Percentiles rank a stretch among this genome's conserved stretches.
Conservation (phyloP, 1,140 invertebrate species). For the Ceratosolen solmsi region DNA sequence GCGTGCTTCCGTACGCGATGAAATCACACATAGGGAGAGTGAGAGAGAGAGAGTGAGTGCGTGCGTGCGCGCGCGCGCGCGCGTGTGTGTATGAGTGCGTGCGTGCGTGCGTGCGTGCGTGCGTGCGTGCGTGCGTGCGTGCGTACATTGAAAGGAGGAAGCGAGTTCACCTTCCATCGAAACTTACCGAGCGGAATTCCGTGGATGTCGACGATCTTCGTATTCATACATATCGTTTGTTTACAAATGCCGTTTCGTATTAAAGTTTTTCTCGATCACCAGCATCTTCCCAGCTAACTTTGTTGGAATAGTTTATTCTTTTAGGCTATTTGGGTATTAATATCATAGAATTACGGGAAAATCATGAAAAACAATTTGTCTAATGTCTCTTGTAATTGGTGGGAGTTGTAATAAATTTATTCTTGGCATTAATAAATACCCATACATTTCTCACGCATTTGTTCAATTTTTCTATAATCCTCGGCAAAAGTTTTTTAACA, state of each 20-base stretch:
- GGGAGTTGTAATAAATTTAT: too few relatives aligned
- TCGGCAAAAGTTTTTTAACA: too few relatives aligned
- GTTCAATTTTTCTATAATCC: too few relatives aligned
- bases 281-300: too few relatives aligned
- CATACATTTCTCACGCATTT: too few relatives aligned
- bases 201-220: not conserved
- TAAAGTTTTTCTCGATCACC: too few relatives aligned
- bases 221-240: not conserved
- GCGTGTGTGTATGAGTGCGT: not conserved
- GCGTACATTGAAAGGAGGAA: not conserved
- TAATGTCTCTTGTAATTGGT: too few relatives aligned
- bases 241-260: not conserved
- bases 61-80: not conserved
- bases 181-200: conserved; percentile 26
- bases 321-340: too few relatives aligned
- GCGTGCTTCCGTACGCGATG: not conserved
- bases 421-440: too few relatives aligned
- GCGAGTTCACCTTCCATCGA: not conserved
- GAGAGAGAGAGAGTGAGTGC: not conserved
- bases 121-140: not conserved
- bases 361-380: too few relatives aligned
- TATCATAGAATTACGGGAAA: too few relatives aligned
- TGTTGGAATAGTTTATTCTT: too few relatives aligned
- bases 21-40: not conserved
- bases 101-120: not conserved